Conservation (phyloP, 2,888 invertebrate genomes). For the Agrilus biguttatus region DNA sequence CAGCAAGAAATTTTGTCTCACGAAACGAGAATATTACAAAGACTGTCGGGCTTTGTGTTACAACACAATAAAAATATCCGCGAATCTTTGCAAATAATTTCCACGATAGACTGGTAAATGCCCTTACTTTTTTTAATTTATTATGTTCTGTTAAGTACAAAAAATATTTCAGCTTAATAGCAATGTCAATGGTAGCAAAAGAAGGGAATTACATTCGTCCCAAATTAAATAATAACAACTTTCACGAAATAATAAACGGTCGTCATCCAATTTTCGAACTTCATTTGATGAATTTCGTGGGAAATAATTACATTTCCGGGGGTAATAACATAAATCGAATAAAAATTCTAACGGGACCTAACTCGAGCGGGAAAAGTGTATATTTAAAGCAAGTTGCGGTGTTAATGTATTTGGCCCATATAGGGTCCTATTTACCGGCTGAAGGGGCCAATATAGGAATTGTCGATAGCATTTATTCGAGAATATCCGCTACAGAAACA, state of each 20-base stretch:
- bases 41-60: conserved; percentile 23
- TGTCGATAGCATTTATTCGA: conserved; percentile 58
- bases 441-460: conserved; percentile 54
- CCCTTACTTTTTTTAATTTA: conserved; percentile 1
- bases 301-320: conserved; percentile 55
- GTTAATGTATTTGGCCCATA: conserved; percentile 71
- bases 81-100: conserved; percentile 22
- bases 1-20: conserved; percentile 65
- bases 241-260: conserved; percentile 30
- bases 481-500: conserved; percentile 64
- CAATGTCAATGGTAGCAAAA: conserved; percentile 26
- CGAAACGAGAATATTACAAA: conserved; percentile 58
- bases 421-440: conserved; percentile 84
- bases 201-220: conserved; percentile 27
- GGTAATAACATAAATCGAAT: conserved; percentile 37
- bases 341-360: conserved; percentile 78
- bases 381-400: conserved; percentile 75
- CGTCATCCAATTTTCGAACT: conserved; percentile 64
- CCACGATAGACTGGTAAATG: conserved; percentile 24
- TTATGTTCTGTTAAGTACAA: not conserved
- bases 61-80: conserved; percentile 24
- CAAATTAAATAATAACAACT: conserved; percentile 21
- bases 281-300: conserved; percentile 49
- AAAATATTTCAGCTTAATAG: conserved; percentile 23
- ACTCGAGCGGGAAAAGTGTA: conserved; percentile 84